Evolutionary conservation across 2,888 invertebrate species (phyloP), one percentile per base, ranked within the genome.

Genomic region (Druceiella hillmani): DNA sequence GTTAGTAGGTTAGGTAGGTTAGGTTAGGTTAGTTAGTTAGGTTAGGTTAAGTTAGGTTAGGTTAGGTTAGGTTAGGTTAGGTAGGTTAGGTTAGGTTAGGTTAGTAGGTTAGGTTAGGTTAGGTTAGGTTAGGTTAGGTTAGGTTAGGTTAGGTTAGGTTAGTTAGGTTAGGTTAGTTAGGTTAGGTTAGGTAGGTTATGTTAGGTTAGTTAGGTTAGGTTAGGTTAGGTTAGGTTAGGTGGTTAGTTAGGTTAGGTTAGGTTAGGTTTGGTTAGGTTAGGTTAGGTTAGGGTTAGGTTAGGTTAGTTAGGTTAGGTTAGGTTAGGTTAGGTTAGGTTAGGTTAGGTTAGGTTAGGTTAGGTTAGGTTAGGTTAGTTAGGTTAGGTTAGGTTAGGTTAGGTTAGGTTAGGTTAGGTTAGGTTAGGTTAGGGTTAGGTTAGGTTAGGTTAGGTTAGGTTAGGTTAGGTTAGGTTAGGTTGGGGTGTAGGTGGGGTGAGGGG

Each of bases 301-400:
- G 38, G 33, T 38, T 33, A 36, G 40, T 40, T 40, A 40, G 40
- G 40, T 40, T 40, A 40, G 40, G 40, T 40, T 40, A 36, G 39
- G 34, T 33, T 26, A 33, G 36, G 36, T 40, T 40, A 26, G 26
- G 26, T 26, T 26, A 26, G 26, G 26, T 26, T 26, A 26, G 26
- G 26, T 26, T 26, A 26, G 26, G 26, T 26, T 26, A 26, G 26
- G 26, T 26, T 26, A 26, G 26, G 26, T 26, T 26, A 26, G 26
- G 26, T 26, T 26, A 26, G 26, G 26, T 26, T 26, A 26, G 26
- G 26, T 26, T 26, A 26, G 26, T 10, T 26, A 11, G 12, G 26
- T 10, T 26, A 11, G 12, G 26, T 10, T 26, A 11, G 12, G 26
- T 10, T 26, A 11, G 12, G 26, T 10, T 26, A 11, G 12, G 26